Evolutionary conservation across 2,113 vertebrate genomes (phyloP).

Genomic region (Pelecanoides urinatrix): DNA sequence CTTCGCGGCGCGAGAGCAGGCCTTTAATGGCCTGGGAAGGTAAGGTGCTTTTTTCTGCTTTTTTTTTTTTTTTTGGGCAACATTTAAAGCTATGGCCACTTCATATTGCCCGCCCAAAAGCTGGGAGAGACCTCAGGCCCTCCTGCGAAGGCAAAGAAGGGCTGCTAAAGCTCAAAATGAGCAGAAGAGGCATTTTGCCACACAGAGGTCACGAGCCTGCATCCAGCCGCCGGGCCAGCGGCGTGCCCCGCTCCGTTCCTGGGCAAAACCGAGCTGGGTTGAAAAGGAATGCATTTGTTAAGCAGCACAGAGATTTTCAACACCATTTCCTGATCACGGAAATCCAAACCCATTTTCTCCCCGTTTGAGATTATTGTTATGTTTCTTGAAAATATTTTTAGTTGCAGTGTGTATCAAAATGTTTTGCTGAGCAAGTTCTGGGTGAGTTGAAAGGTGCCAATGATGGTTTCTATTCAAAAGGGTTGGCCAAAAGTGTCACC

Average conservation of each 20-base stretch:
- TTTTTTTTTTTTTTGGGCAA: not conserved
- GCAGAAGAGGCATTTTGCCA: not conserved
- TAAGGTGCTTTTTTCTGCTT: not conserved
- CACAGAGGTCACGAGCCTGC: not conserved
- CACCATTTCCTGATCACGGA: not conserved
- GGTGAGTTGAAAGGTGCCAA: constrained; percentile 42
- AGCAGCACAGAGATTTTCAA: not conserved
- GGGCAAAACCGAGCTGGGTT: not conserved
- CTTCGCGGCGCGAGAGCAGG: not conserved
- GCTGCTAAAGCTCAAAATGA: not conserved
- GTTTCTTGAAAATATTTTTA: constrained; percentile 42
- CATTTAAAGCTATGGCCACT: not conserved
- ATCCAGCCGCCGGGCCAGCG: not conserved
- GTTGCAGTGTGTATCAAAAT: not conserved
- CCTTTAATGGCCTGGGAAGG: constrained; percentile 2
- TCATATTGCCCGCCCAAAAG: not conserved
- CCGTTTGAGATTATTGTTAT: not conserved
- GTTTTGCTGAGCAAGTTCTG: constrained; percentile 19
- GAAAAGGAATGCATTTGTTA: not conserved
- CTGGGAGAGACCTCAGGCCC: not conserved
- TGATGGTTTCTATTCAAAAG: constrained; percentile 20
- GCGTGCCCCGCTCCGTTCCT: not conserved
- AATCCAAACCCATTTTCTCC: constrained; percentile 1
- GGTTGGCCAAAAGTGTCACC: constrained; percentile 25
- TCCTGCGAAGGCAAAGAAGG: not conserved